Conservation (phyloP, 1,140 invertebrate genomes). For the Diprion similis region DNA sequence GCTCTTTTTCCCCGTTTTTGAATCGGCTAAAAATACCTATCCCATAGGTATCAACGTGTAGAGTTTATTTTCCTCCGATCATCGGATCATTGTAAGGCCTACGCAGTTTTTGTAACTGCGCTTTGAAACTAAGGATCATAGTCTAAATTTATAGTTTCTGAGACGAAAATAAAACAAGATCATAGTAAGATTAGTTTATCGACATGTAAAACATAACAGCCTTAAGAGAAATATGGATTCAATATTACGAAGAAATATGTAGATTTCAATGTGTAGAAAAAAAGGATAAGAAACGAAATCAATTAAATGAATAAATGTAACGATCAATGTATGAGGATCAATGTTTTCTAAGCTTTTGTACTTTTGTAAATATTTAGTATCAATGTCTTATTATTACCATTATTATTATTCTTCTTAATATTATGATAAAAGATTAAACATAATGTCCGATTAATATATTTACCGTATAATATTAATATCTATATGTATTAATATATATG, state of each 20-base stretch:
- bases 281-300: conserved; percentile 20
- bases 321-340: conserved; percentile 38
- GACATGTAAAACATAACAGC: background rate
- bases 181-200: background rate
- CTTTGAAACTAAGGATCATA: conserved; percentile 32
- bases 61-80: conserved; percentile 13
- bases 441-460: conserved; percentile 54
- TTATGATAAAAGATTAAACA: conserved; percentile 25
- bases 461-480: conserved; percentile 19
- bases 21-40: background rate
- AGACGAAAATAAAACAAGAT: conserved; percentile 21
- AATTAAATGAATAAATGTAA: background rate
- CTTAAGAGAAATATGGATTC: conserved; percentile 25
- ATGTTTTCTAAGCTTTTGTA: conserved; percentile 60
- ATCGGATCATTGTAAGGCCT: conserved; percentile 30
- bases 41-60: conserved; percentile 20
- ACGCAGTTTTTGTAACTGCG: conserved; percentile 17
- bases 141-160: conserved; percentile 45
- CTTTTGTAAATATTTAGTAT: conserved; percentile 58
- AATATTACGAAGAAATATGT: conserved; percentile 22
- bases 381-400: conserved; percentile 17
- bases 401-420: conserved; percentile 11
- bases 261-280: conserved; percentile 32
- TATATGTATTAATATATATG: too few species aligned
- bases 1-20: background rate